These are phyloP conservation scores for Cyprinodon diabolis DNA, from an alignment of 2,797 vertebrate species.

Conservation along the genomic window DNA sequence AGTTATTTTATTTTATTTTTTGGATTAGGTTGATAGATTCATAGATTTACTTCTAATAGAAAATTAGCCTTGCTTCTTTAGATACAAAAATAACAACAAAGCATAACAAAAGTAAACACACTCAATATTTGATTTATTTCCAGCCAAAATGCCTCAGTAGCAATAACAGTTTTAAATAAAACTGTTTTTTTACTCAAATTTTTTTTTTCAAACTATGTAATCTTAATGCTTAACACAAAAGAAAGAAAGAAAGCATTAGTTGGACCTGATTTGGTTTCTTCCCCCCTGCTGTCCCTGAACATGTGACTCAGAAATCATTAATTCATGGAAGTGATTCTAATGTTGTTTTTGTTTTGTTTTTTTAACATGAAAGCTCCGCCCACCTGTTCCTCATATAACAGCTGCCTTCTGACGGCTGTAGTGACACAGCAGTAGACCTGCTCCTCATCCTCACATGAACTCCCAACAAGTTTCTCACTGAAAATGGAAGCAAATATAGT, in stretches of 20 bases:
- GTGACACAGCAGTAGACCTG: constrained; percentile 5
- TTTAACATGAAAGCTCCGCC: constrained; percentile 34
- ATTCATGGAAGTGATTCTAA: background rate
- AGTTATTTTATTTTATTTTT: background rate
- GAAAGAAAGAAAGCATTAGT: background rate
- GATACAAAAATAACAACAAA: background rate
- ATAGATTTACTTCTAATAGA: background rate
- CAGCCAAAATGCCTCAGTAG: too few species aligned
- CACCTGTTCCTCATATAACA: constrained; percentile 37
- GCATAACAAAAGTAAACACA: too few species aligned
- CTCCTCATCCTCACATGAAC: constrained; percentile 26
- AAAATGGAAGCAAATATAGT: constrained; percentile 85
- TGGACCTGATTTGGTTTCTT: background rate
- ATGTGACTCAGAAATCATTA: constrained; percentile 5
- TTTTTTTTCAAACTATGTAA: too few species aligned
- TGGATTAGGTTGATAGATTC: background rate
- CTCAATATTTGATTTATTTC: too few species aligned
- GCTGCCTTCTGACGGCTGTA: background rate
- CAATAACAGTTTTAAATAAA: too few species aligned
- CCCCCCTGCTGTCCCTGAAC: background rate
- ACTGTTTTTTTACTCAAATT: too few species aligned
- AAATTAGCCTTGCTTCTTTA: too few species aligned
- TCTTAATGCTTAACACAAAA: background rate
- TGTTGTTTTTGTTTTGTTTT: background rate
- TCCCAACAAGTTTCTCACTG: constrained; percentile 20